Conservation (phyloP, 1,140 invertebrate genomes). For the Brachionus rubens region DNA sequence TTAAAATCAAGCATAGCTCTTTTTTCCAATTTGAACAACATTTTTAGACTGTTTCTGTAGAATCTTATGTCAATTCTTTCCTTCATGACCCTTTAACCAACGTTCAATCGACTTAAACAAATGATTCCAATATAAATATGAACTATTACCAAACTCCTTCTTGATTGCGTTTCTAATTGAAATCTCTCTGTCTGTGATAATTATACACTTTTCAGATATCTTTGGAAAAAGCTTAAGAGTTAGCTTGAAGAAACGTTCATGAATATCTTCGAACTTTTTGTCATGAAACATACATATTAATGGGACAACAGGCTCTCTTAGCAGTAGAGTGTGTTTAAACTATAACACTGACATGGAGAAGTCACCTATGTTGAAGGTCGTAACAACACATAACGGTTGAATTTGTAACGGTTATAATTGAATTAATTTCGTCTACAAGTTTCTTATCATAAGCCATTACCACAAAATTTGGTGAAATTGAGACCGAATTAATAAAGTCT, state of each 20-base stretch:
- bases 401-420: neutral
- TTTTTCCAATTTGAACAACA: too few relatives aligned
- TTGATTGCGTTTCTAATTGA: too few relatives aligned
- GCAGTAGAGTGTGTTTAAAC: neutral
- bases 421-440: neutral
- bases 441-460: neutral
- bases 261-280: neutral
- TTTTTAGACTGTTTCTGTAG: too few relatives aligned
- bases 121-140: too few relatives aligned
- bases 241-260: neutral
- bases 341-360: neutral
- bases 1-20: too few relatives aligned
- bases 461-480: neutral
- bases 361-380: neutral
- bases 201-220: too few relatives aligned
- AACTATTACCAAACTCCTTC: too few relatives aligned
- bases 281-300: neutral
- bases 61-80: too few relatives aligned
- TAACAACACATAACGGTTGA: neutral
- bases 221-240: too few relatives aligned
- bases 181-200: too few relatives aligned
- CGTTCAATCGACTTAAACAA: too few relatives aligned
- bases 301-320: neutral
- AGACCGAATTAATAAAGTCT: neutral
- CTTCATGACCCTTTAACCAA: too few relatives aligned